These are phyloP conservation scores for Oncopodura yosiiana DNA, from an alignment of 1,140 invertebrate species.

Conservation along the genomic window DNA sequence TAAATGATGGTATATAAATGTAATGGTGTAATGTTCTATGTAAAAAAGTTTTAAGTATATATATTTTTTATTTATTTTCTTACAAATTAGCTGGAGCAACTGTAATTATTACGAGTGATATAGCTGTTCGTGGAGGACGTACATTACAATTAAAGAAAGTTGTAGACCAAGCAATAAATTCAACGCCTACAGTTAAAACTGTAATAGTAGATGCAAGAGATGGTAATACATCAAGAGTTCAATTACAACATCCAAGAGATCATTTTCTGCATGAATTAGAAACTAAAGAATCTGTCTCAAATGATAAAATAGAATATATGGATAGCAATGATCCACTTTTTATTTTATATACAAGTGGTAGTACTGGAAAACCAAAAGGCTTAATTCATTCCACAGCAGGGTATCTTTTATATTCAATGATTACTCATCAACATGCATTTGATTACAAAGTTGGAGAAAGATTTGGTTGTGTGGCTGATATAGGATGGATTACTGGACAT, in stretches of 20 bases:
- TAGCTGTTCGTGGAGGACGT: conserved; percentile 45
- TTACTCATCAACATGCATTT: conserved; percentile 47
- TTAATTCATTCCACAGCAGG: conserved; percentile 46
- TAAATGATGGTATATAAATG: conserved; percentile 42
- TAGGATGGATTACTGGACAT: conserved; percentile 52
- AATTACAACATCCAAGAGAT: conserved; percentile 38
- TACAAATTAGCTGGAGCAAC: conserved; percentile 40
- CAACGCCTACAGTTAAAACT: conserved; percentile 40
- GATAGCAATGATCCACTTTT: conserved; percentile 49
- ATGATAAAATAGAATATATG: conserved; percentile 41
- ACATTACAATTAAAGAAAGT: conserved; percentile 44
- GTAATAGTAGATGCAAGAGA: conserved; percentile 45
- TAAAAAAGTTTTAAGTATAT: background rate
- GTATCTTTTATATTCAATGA: conserved; percentile 45
- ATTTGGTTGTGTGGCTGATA: conserved; percentile 51
- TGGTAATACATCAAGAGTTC: conserved; percentile 29
- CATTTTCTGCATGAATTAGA: conserved; percentile 35
- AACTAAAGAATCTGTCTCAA: conserved; percentile 24
- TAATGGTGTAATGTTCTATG: background rate
- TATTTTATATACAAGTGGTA: conserved; percentile 50
- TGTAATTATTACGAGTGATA: conserved; percentile 46
- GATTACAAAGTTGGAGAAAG: conserved; percentile 44
- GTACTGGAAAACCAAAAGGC: conserved; percentile 49
- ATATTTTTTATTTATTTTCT: background rate
- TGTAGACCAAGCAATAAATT: conserved; percentile 44